A percentile compares a stretch with the other conserved stretches of the same genome.
Evolutionary conservation across 2,113 vertebrate species (phyloP).

Genomic region (Terrapene triunguis): DNA sequence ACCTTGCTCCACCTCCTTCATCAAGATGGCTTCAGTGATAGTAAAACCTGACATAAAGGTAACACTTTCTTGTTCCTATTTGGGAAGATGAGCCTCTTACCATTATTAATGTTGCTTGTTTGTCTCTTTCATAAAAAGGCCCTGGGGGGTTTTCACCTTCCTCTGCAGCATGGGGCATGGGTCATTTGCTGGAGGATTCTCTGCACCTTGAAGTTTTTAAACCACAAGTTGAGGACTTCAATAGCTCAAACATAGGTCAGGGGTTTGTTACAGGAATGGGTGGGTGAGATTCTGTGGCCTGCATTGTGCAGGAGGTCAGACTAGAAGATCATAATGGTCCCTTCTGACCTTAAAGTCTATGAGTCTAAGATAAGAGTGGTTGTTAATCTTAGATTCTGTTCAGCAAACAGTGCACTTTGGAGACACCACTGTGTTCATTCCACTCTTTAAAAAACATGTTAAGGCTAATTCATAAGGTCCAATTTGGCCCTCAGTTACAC

Average conservation of each 20-base stretch:
- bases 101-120: background rate
- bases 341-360: too few species aligned
- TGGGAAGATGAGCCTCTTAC: background rate
- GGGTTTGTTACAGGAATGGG: too few species aligned
- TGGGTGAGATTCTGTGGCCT: too few species aligned
- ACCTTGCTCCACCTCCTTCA: background rate
- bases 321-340: too few species aligned
- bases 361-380: background rate
- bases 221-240: too few species aligned
- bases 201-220: too few species aligned
- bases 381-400: background rate
- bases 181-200: too few species aligned
- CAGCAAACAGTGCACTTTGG: background rate
- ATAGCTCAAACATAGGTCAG: too few species aligned
- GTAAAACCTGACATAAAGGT: background rate
- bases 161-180: too few species aligned
- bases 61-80: background rate
- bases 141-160: too few species aligned
- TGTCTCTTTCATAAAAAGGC: background rate
- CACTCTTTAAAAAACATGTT: background rate
- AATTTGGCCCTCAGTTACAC: background rate
- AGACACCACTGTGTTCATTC: background rate
- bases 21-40: background rate
- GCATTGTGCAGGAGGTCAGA: too few species aligned
- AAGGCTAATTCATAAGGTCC: background rate